Base-by-base conservation (phyloP, 2,797 vertebrate species). In the Streptopelia turtur region DNA sequence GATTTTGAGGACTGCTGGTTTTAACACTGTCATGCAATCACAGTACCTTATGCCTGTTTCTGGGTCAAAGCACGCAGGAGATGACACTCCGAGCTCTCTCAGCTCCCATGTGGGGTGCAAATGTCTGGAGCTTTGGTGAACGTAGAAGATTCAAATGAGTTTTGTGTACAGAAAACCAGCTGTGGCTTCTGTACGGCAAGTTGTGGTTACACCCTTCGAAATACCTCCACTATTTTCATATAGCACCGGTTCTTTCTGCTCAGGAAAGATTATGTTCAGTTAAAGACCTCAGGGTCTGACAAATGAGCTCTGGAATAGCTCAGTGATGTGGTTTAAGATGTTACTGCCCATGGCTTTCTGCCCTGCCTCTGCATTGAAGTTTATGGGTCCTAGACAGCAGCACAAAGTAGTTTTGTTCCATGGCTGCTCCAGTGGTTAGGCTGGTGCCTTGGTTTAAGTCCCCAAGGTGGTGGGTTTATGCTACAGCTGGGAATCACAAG, bases 261-360 rank as follows among this genome's bases (percentile, higher is more conserved):
- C 25, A 65, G 37, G 24, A 68, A 77, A 85, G 76, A 57, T 78
- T 80, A 59, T 25, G 11, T 25, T 70, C 79, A 37, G 21, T 47
- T 60, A 50, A 87, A 92, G 70, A 82, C 63, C 63, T 90, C 39
- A 30, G 35, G 43, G 35, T 93, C 82, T 77, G 35, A 30, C 39
- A 87, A 92, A 93, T 24, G 14, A 70, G 31, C n/a, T 69, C 63
- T 79, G 78, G 52, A 61, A 84, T 70, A 90, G 43, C 47, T 70
- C 83, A 63, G 1, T 52, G n/a, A 56, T 53, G 47, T 70, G 33
- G 31, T 68, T 81, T 60, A 83, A 60, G 71, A 69, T 35, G 33
- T 72, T 83, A 25, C n/a, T 64, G n/a, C 21, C 39, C 0, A 0
- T 39, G 65, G 74, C 80, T 88, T 31, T 65, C 41, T 76, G 55